These are phyloP conservation scores for Octopus sinensis DNA, from an alignment of 1,140 invertebrate species.

Conservation along the genomic window DNA sequence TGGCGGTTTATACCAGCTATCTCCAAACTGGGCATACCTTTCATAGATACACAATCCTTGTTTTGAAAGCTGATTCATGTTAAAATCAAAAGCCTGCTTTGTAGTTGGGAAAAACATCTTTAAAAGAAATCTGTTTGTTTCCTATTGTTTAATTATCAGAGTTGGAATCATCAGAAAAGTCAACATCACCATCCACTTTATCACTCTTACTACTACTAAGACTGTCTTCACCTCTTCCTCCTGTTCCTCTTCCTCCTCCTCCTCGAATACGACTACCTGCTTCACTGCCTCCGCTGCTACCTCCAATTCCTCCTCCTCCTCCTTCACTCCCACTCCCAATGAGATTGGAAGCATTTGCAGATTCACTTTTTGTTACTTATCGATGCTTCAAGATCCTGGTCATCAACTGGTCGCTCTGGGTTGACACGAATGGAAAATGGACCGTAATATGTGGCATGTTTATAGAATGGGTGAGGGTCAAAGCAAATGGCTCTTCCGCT, in stretches of 20 bases:
- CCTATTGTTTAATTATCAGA: conserved; percentile 21
- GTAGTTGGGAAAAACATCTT: conserved; percentile 59
- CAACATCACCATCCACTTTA: conserved; percentile 32
- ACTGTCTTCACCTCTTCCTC: conserved; percentile 21
- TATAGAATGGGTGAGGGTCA: conserved; percentile 75
- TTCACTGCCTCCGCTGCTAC: too few relatives aligned
- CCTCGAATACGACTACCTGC: not conserved
- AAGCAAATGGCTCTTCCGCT: conserved; percentile 67
- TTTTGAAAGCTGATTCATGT: conserved; percentile 65
- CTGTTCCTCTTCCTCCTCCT: not conserved
- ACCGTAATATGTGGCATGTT: conserved; percentile 75
- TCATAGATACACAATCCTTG: conserved; percentile 72
- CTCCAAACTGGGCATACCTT: conserved; percentile 24
- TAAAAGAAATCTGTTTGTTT: conserved; percentile 29
- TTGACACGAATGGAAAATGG: conserved; percentile 75
- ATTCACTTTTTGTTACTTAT: not conserved
- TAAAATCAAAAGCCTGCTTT: conserved; percentile 71
- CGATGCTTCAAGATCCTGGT: conserved; percentile 39
- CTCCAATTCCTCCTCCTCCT: too few relatives aligned
- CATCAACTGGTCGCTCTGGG: conserved; percentile 70
- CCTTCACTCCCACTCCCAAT: too few relatives aligned
- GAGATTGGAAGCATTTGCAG: not conserved
- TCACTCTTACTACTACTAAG: conserved; percentile 32
- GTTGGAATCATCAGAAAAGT: conserved; percentile 27
- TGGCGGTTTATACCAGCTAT: not conserved